These are phyloP conservation scores for Ctenopoma multispine DNA, from an alignment of 2,797 vertebrate species.

Conservation along the genomic window DNA sequence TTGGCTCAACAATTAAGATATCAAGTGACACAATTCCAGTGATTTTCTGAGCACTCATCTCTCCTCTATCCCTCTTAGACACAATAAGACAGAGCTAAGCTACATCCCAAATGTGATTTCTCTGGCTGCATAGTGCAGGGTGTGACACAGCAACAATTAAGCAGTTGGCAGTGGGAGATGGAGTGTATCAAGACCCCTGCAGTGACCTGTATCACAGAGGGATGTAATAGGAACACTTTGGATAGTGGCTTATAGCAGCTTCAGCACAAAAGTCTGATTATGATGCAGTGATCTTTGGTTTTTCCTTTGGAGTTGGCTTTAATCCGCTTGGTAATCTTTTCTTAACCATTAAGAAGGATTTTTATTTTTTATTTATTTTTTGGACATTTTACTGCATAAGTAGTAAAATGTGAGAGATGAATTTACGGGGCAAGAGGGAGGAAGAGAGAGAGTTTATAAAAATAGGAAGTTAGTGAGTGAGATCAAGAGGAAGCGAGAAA, in stretches of 20 bases:
- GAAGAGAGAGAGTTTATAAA: conserved; percentile 20
- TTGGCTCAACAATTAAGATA: conserved; percentile 57
- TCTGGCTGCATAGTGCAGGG: conserved; percentile 20
- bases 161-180: conserved; percentile 47
- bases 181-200: conserved; percentile 51
- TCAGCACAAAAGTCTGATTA: conserved; percentile 55
- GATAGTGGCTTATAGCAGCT: conserved; percentile 37
- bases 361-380: neutral
- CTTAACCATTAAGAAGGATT: conserved; percentile 44
- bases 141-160: conserved; percentile 56
- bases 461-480: conserved; percentile 25
- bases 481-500: conserved; percentile 40
- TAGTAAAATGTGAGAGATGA: conserved; percentile 44
- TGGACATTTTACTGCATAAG: conserved; percentile 1
- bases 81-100: conserved; percentile 53
- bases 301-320: conserved; percentile 53
- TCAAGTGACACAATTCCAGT: conserved; percentile 42
- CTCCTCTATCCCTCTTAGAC: conserved; percentile 29
- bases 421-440: conserved; percentile 34
- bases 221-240: conserved; percentile 55
- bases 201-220: conserved; percentile 55
- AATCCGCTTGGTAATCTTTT: conserved; percentile 67
- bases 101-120: conserved; percentile 59
- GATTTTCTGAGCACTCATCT: conserved; percentile 47
- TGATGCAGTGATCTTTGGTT: conserved; percentile 48